Conservation (phyloP, 2,797 vertebrate genomes). For the Fratercula arctica region DNA sequence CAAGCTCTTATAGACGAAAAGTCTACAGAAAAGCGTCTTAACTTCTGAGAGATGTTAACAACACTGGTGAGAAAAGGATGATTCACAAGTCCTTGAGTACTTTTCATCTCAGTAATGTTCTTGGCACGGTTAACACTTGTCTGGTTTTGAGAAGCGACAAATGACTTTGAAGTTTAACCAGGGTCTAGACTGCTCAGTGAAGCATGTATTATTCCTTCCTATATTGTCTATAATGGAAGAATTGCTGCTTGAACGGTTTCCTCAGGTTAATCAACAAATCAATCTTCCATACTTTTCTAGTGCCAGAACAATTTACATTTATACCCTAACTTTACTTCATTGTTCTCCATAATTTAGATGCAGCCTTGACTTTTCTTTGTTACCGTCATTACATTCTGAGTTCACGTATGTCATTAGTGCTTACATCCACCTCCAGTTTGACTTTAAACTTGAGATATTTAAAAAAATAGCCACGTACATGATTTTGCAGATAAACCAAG, state of each 20-base stretch:
- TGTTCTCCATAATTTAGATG: background rate
- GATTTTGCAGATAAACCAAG: background rate
- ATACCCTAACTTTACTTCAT: background rate
- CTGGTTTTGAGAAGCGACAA: background rate
- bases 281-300: background rate
- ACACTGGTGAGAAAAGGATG: background rate
- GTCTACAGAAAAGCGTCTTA: background rate
- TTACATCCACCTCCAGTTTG: background rate
- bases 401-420: background rate
- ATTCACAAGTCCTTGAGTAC: background rate
- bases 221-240: constrained; percentile 7
- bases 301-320: background rate
- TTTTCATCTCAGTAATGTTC: background rate
- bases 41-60: background rate
- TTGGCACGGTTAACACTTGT: background rate
- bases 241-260: constrained; percentile 28
- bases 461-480: accelerated
- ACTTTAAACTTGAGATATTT: background rate
- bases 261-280: constrained; percentile 40
- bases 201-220: background rate
- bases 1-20: background rate
- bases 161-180: constrained; percentile 19
- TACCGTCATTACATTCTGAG: background rate
- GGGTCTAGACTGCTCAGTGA: background rate
- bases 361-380: background rate